These are phyloP conservation scores for Eurystomus glaucurus DNA, from an alignment of 2,797 vertebrate species.

Conservation along the genomic window DNA sequence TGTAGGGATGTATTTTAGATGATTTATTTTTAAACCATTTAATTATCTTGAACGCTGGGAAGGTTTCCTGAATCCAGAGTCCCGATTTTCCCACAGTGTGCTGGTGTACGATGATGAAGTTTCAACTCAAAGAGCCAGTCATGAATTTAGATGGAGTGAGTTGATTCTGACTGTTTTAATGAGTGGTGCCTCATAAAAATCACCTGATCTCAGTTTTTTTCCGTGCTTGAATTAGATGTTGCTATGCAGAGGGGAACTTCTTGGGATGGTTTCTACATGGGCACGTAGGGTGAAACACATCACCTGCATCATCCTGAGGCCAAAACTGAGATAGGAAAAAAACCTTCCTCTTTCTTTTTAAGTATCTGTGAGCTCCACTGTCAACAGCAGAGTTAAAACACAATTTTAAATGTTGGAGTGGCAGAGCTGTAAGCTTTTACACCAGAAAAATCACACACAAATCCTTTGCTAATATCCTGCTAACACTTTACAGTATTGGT, in stretches of 20 bases:
- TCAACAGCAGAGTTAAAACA: background rate
- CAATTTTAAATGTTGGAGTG: background rate
- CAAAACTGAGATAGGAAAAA: background rate
- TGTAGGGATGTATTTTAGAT: background rate
- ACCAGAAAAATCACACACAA: background rate
- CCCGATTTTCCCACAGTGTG: background rate
- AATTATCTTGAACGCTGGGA: background rate
- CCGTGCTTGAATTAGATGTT: background rate
- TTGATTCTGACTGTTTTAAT: background rate
- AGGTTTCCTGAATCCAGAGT: background rate
- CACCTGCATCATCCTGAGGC: background rate
- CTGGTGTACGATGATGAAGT: background rate
- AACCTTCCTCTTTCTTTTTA: background rate
- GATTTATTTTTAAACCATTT: constrained; percentile 6
- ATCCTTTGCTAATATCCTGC: background rate
- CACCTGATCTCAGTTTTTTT: background rate
- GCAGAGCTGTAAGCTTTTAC: background rate
- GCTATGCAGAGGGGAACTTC: background rate
- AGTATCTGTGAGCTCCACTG: background rate
- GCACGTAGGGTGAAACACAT: background rate
- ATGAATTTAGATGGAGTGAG: background rate
- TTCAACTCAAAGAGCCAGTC: background rate
- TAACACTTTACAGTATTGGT: background rate
- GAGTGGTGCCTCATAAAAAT: background rate
- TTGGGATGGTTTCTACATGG: rapidly evolving